Evolutionary conservation across 2,888 invertebrate genomes (phyloP), one percentile per base, ranked within the genome.

Genomic region (Amblyjoppa proteus): DNA sequence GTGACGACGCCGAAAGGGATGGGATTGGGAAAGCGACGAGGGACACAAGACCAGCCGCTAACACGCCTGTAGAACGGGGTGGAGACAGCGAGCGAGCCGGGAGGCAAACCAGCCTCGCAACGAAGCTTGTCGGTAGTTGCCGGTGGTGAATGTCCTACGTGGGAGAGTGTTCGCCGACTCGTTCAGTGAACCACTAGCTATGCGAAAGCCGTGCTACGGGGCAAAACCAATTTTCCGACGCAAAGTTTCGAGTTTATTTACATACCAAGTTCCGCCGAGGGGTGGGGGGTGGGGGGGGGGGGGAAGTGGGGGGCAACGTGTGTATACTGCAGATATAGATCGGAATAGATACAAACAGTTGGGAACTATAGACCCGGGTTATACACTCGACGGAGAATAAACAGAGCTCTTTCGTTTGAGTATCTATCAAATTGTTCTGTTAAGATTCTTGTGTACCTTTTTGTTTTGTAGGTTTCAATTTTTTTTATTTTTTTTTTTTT

Each of bases 221-320:
- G 80, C 80, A 70, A 84, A 84, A 84, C 80, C 83, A 84, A 84
- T 84, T 84, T 80, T 79, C 75, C 74, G 51, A 80, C 70, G 75
- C 61, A 61, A 84, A 84, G 80, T 84, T 84, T 80, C 64, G 68
- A 80, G 74, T 79, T 75, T 84, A 84, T 84, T 84, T 84, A 80
- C 83, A 84, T 84, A 84, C 79, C 74, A 74, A 80, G 74, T 84
- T 84, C 34, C 66, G 64, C 64, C 45, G 13, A 9, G 41, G 11
- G 9, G 41, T 20, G 20, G 41, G 41, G 7, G 6, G 61, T 45
- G 71, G 56, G 2, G 11, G 61, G 28, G 20, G n/a, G 5, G n/a
- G 13, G 13, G 11, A 25, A 28, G 11, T n/a, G 34, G 68, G 45
- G 69, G 51, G 70, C 56, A 75, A 64, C 75, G 70, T 61, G 58